Evolutionary conservation across 1,140 invertebrate genomes (phyloP), one percentile per base, ranked within the genome.

Genomic region (Megalopta genalis): DNA sequence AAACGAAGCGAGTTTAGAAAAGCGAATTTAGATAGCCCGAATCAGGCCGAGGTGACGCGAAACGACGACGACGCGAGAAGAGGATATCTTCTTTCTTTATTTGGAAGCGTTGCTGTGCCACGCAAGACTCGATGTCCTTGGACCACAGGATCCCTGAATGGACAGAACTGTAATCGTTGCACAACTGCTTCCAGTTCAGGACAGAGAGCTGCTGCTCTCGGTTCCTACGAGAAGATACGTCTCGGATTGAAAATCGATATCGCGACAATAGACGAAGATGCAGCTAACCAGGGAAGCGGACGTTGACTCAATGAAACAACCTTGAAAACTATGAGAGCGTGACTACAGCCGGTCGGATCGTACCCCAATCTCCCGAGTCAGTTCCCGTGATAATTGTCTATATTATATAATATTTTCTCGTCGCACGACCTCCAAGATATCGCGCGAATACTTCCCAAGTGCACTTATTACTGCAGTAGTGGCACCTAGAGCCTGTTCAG

Each of bases 311-410:
- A 87, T 84, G 86, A 83, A 82, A 80, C 88, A 90, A 87, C 91
- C 90, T 91, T 90, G 90, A 91, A 91, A 91, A 86, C 69, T 86
- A 90, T 65, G 86, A 87, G 86, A 91, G 89, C 91, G 85, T 90
- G 78, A 90, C 89, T 83, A 86, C 75, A 64, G 78, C 72, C 83
- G 60, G 71, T 16, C 32, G 73, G 80, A 77, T 66, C 52, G 32
- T 46, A 32, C n/a, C 32, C 64, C 16, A 42, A 39, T 46, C 39
- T 42, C 37, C 10, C 49, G 21, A 67, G 18, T 16, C 23, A n/a
- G 21, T 59, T 32, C 23, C 37, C 54, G 10, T 12, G 32, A 62
- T 49, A 25, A 60, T 77, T 70, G 16, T 46, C 16, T 18, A 4
- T 9, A 39, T 63, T 66, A 75, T 57, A 70, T 71, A 39, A 54